Conservation (phyloP, 2,888 invertebrate genomes). For the Drosophila hamatofila region DNA sequence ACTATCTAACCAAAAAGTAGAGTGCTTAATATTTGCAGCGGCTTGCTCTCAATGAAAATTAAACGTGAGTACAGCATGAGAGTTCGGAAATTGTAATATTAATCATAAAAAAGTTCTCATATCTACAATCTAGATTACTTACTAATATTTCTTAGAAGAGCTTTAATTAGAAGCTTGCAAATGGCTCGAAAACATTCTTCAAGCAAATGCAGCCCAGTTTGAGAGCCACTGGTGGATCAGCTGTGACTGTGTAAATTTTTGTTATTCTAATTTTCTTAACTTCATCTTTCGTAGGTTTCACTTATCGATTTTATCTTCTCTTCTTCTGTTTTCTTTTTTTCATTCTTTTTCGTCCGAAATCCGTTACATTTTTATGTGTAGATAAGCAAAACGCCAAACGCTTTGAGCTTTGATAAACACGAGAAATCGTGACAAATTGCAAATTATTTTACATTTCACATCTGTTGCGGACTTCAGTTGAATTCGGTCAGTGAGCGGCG, state of each 20-base stretch:
- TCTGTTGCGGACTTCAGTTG: conserved; percentile 13
- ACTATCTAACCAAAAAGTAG: background rate
- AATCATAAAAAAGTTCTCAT: too few relatives aligned
- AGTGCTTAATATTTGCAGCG: background rate
- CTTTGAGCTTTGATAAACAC: conserved; percentile 32
- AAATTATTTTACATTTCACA: conserved; percentile 37
- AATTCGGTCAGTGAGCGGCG: conserved; percentile 17
- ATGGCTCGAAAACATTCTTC: too few relatives aligned
- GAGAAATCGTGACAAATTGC: conserved; percentile 70
- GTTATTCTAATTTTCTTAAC: background rate
- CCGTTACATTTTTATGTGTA: conserved; percentile 33
- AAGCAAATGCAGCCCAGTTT: background rate
- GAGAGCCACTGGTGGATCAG: background rate
- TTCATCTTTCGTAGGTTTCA: conserved; percentile 4
- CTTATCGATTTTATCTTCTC: conserved; percentile 5
- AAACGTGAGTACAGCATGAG: too few relatives aligned
- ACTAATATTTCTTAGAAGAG: background rate
- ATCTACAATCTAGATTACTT: background rate
- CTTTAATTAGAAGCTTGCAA: background rate
- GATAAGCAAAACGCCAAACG: conserved; percentile 41
- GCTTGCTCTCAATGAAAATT: too few relatives aligned
- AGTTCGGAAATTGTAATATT: background rate
- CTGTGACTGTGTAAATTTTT: background rate
- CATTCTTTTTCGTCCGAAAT: conserved; percentile 11
- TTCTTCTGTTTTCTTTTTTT: conserved; percentile 32